Base-by-base conservation (phyloP, 2,888 invertebrate species). In the Diabrotica balteata region DNA sequence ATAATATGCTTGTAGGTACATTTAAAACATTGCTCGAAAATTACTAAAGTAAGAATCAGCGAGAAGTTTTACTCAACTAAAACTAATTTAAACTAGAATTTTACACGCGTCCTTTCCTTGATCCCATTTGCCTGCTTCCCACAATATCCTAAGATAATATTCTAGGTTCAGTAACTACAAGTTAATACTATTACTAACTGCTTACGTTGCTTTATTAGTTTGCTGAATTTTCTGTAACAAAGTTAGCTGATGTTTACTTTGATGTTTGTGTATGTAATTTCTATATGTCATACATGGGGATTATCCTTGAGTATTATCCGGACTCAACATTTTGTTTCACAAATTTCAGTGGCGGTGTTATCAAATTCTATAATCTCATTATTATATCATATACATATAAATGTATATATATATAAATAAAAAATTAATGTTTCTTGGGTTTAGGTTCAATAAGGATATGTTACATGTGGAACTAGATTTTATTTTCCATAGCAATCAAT, bases 151-250 rank as follows among this genome's bases (percentile, higher is more conserved):
- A 59, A 57, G 63, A 63, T 59, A 63, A 68, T 61, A 68, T 53
- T 59, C 45, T 63, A 42, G 62, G 54, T 68, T 68, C 44, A 65
- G 62, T 50, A 11, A 43, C 59, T 68, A 59, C 53, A 62, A 55
- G 66, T 71, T 75, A 74, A 76, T 74, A 70, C 73, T 73, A 73
- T 74, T 74, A 75, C 71, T 68, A 72, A 73, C 75, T 73, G 73
- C 75, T 76, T 76, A 76, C 73, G 71, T 61, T 67, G 67, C 71
- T 72, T 76, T 69, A 73, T 63, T 68, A 67, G 73, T 72, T 76
- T 68, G 72, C 68, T 72, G 67, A 73, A 71, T 75, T 75, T 74
- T 69, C 73, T 71, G 70, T 75, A 72, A 75, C 73, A 72, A 71
- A 73, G 72, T 76, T 74, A 68, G 68, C 68, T 71, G 66, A 68